Conservation (phyloP, 2,113 vertebrate genomes). For the Platichthys stellatus region DNA sequence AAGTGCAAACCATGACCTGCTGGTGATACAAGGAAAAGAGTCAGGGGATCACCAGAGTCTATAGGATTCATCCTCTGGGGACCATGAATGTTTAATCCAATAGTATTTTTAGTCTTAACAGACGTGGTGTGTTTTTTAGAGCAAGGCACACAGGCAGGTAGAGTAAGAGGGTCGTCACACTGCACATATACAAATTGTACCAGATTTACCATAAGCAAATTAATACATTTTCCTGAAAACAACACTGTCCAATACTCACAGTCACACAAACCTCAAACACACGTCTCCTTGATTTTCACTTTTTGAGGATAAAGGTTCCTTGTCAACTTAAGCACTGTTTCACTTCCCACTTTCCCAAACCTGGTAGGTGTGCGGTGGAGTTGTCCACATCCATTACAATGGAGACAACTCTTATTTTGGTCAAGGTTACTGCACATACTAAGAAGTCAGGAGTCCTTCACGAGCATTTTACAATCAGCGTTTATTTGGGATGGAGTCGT, state of each 20-base stretch:
- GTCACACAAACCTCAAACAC: background rate
- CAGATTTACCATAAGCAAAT: too few relatives aligned
- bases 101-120: background rate
- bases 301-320: background rate
- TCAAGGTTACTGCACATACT: background rate
- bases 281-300: background rate
- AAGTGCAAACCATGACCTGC: too few relatives aligned
- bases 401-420: background rate
- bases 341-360: background rate
- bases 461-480: background rate
- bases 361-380: background rate
- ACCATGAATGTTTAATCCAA: background rate
- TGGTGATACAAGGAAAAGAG: background rate
- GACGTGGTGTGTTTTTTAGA: too few relatives aligned
- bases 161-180: too few relatives aligned
- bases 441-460: background rate
- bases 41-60: background rate
- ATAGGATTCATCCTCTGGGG: background rate
- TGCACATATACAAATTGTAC: too few relatives aligned
- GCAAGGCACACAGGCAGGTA: too few relatives aligned
- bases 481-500: background rate
- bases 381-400: background rate
- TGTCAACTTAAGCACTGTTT: background rate
- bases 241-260: too few relatives aligned
- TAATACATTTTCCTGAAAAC: background rate